Base-by-base conservation (phyloP, 1,140 invertebrate genomes). In the Platorchestia sp. region DNA sequence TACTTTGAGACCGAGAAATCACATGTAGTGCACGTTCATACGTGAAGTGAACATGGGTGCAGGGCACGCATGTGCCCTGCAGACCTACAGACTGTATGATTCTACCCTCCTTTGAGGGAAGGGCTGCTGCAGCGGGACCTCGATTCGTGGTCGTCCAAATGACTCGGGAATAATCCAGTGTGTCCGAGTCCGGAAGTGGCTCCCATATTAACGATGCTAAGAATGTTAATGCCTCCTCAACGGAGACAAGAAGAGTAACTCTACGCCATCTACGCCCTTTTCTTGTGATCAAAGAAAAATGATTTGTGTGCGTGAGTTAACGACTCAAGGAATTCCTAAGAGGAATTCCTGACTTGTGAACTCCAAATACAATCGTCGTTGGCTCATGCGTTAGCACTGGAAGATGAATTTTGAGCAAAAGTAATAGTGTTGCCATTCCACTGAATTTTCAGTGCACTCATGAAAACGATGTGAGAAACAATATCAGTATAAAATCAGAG, bases 211-310 rank as follows among this genome's bases (percentile, higher is more conserved):
- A 42, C 43, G 87, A 89, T 89, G 87, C 43, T 89, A 22, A 89
- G 87, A 89, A 89, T 89, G 87, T 89, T 42, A 89, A 89, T 89
- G 14, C 87, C 87, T 42, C 27, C 87, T 75, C 59, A 75, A 51
- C 47, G 59, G 27, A 75, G 59, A 75, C 59, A 36, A 75, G 59
- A 75, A 10, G 59, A 75, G 59, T 27, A 75, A 36, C 59, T 75
- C 59, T 75, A 75, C 59, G 59, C 59, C 59, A 75, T 75, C 59
- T 75, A 75, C 59, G 59, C 59, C 59, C 59, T 10, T 19, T 10
- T 75, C 59, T 75, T 75, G 59, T 75, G 59, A 75, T 75, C 14
- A 75, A 75, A 75, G 59, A 75, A 75, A 14, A 75, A 75, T 75
- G 59, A 75, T 75, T 75, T 75, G 1, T 19, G 59, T 75, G 59